These are phyloP conservation scores for Strigops habroptila DNA, from an alignment of 2,113 vertebrate genomes.

Conservation along the genomic window DNA sequence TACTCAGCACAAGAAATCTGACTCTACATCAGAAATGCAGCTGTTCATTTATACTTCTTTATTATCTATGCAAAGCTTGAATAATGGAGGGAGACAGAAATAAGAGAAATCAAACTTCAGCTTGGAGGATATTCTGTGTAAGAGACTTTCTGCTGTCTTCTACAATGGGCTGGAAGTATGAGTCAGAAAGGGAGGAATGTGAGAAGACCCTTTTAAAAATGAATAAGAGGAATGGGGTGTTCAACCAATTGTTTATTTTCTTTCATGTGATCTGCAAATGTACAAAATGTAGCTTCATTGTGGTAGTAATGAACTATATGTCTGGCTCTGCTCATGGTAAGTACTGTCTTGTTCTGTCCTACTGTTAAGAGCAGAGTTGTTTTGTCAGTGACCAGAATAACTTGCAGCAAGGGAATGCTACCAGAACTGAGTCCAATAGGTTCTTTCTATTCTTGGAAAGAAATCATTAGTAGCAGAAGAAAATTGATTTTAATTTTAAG, in stretches of 20 bases:
- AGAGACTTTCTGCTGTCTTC: background rate
- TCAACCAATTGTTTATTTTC: background rate
- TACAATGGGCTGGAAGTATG: background rate
- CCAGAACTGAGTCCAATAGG: background rate
- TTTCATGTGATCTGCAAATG: background rate
- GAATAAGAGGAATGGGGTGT: background rate
- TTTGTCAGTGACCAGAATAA: background rate
- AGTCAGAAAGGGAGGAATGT: background rate
- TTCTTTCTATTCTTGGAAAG: background rate
- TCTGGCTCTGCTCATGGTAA: background rate
- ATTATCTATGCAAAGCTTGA: background rate
- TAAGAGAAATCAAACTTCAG: background rate
- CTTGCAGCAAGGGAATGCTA: background rate
- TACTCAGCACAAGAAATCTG: background rate
- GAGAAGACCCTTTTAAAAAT: background rate
- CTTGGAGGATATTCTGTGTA: background rate
- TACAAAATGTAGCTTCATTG: background rate
- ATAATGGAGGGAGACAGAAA: background rate
- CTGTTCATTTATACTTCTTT: background rate
- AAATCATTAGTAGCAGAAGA: background rate
- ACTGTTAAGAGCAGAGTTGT: background rate
- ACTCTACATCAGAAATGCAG: background rate
- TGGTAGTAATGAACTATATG: background rate
- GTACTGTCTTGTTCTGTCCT: background rate
- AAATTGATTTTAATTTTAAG: background rate